Evolutionary conservation across 2,888 invertebrate species (phyloP).

Genomic region (Unio delphinus): DNA sequence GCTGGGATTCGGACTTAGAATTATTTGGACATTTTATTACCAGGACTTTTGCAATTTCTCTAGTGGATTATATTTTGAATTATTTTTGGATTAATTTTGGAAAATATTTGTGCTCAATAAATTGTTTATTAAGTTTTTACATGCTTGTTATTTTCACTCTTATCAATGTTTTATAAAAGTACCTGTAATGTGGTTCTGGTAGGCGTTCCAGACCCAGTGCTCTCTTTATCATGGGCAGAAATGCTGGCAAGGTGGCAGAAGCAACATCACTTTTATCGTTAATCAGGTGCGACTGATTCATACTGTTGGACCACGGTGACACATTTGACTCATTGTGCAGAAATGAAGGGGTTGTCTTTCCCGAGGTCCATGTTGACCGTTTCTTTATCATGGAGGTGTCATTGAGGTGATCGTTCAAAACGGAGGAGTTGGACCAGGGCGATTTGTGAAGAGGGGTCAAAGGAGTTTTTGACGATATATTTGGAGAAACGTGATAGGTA

Average conservation of each 20-base stretch:
- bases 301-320: slow-evolving; percentile 6
- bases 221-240: slow-evolving; percentile 57
- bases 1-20: no score
- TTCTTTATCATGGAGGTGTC: neutral
- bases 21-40: no score
- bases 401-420: no score
- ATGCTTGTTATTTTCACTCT: neutral
- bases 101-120: no score
- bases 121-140: no score
- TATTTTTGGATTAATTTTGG: no score
- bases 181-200: slow-evolving; percentile 14
- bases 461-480: no score
- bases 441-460: no score
- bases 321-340: slow-evolving; percentile 11
- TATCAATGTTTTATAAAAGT: neutral
- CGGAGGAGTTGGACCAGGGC: no score
- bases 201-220: slow-evolving; percentile 46
- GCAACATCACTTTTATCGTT: slow-evolving; percentile 25
- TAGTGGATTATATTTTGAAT: no score
- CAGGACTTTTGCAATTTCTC: no score
- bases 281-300: neutral
- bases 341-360: slow-evolving; percentile 1
- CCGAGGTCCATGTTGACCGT: slow-evolving; percentile 42
- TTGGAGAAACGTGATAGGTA: no score
- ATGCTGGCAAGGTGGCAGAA: slow-evolving; percentile 48